Conservation (phyloP, 2,888 invertebrate species). For the Hymenopus coronatus region DNA sequence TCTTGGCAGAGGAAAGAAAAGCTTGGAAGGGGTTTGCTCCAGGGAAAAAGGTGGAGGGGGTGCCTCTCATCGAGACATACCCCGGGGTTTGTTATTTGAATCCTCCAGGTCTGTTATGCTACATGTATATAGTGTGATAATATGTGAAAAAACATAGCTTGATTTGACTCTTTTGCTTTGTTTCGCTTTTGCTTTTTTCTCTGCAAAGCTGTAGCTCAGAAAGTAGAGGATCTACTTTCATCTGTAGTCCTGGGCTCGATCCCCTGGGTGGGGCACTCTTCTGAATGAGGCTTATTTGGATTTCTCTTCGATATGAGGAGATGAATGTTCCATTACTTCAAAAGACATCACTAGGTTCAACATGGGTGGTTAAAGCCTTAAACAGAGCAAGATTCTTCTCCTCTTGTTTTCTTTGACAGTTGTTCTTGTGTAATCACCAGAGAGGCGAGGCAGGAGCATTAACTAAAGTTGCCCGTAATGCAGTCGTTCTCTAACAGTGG, state of each 20-base stretch:
- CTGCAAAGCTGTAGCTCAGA: background rate
- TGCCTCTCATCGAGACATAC: background rate
- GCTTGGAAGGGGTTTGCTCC: background rate
- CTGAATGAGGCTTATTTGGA: background rate
- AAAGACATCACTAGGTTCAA: no score
- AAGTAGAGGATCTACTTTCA: background rate
- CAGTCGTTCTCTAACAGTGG: no score
- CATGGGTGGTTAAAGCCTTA: no score
- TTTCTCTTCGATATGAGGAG: no score
- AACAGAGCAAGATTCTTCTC: no score
- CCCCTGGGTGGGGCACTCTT: background rate
- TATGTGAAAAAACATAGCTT: background rate
- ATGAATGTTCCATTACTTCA: no score
- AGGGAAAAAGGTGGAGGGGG: background rate
- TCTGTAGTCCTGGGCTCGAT: background rate
- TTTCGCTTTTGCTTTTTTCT: background rate
- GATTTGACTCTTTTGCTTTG: background rate
- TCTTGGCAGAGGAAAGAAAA: background rate
- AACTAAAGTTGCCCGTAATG: no score
- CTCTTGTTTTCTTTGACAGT: no score
- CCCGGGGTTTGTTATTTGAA: background rate
- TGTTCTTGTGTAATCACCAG: no score
- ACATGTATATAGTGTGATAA: background rate
- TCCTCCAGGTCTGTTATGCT: background rate
- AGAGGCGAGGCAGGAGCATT: no score